Conservation (phyloP, 2,888 invertebrate species). For the Phragmatobia fuliginosa region DNA sequence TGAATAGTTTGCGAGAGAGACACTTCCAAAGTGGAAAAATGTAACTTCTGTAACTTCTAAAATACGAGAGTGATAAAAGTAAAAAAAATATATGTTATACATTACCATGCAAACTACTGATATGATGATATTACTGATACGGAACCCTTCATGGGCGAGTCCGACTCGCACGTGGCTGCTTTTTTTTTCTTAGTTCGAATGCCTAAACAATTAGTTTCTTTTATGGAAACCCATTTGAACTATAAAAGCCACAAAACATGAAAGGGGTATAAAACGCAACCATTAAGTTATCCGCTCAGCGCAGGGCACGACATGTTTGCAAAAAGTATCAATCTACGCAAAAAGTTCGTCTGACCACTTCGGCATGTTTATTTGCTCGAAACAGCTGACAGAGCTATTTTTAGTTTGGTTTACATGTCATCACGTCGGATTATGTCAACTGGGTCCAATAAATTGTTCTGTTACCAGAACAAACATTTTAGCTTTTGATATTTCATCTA, state of each 20-base stretch:
- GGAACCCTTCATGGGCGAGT: too few species aligned
- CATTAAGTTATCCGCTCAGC: constrained; percentile 7
- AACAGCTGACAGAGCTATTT: constrained; percentile 19
- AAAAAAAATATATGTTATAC: too few species aligned
- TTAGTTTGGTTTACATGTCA: constrained; percentile 20
- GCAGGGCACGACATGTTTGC: constrained; percentile 7
- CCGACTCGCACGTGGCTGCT: too few species aligned
- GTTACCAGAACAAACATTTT: constrained; percentile 9
- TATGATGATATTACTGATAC: too few species aligned
- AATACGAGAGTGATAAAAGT: too few species aligned
- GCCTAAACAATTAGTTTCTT: too few species aligned
- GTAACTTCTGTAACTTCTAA: too few species aligned
- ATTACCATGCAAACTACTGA: too few species aligned
- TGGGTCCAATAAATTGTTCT: constrained; percentile 17
- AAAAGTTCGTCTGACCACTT: constrained; percentile 8
- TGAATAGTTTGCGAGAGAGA: too few species aligned
- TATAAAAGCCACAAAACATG: not conserved
- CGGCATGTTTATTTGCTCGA: constrained; percentile 18
- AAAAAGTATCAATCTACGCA: constrained; percentile 11
- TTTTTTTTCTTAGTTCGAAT: too few species aligned
- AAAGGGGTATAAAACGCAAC: not conserved
- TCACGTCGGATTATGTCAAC: constrained; percentile 22
- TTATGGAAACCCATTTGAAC: not conserved
- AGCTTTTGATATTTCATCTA: constrained; percentile 9
- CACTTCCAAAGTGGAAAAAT: too few species aligned